A percentile compares a stretch with the other conserved stretches of the same genome.
phyloP scores from a whole-genome alignment of 1,140 invertebrate genomes.

The Zaprionus gabonicus region DNA sequence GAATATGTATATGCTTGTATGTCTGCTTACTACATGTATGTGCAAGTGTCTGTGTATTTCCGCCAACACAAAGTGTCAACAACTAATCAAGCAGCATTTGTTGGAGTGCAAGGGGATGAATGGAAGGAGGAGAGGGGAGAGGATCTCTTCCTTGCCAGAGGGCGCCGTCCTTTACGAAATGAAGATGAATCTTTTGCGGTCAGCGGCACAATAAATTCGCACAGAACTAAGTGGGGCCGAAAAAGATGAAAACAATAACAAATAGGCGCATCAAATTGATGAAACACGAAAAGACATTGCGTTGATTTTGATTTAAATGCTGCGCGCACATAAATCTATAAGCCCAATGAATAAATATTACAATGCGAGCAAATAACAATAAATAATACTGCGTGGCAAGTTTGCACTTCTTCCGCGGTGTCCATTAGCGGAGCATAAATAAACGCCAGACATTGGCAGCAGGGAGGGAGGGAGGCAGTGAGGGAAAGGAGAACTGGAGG shows the following conservation, averaged over 20 bases:
- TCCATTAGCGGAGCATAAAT: conserved; percentile 76
- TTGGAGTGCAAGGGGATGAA: neutral
- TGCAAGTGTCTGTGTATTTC: conserved; percentile 20
- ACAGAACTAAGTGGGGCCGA: neutral
- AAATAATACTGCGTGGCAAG: conserved; percentile 67
- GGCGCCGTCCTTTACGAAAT: conserved; percentile 42
- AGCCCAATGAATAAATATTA: conserved; percentile 78
- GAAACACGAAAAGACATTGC: conserved; percentile 55
- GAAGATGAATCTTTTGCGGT: conserved; percentile 76
- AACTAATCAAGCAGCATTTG: conserved; percentile 73
- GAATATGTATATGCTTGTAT: conserved; percentile 4
- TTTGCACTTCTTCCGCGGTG: conserved; percentile 58
- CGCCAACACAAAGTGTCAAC: conserved; percentile 67
- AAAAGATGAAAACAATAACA: conserved; percentile 63
- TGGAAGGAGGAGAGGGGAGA: neutral
- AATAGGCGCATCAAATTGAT: conserved; percentile 77
- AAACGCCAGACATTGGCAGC: conserved; percentile 39
- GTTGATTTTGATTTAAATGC: conserved; percentile 75
- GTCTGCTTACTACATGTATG: conserved; percentile 11
- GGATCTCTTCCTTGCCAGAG: neutral
- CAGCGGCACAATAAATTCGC: conserved; percentile 31
- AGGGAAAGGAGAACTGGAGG: neutral
- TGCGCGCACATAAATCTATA: conserved; percentile 68
- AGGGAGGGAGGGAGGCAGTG: neutral
- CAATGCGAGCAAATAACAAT: conserved; percentile 50